These are phyloP conservation scores for Lycaon pictus DNA, from an alignment of 2,113 vertebrate species.

Conservation along the genomic window DNA sequence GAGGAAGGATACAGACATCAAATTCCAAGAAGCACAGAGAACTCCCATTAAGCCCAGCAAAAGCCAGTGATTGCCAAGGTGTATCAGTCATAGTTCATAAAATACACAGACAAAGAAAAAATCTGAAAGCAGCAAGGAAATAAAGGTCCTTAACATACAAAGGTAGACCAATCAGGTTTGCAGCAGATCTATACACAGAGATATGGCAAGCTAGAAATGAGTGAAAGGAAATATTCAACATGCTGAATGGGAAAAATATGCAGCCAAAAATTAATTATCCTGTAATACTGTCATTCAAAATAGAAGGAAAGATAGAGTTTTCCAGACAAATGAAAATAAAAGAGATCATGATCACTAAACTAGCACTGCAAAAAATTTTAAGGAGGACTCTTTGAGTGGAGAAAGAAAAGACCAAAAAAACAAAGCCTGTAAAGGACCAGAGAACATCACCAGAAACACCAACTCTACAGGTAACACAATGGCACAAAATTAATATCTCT, in stretches of 20 bases:
- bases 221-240: background rate
- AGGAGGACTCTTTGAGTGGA: background rate
- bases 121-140: background rate
- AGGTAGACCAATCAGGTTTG: background rate
- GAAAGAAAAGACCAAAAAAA: background rate
- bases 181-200: background rate
- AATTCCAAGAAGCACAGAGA: background rate
- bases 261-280: background rate
- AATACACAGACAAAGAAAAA: background rate
- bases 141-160: background rate
- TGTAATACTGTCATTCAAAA: background rate
- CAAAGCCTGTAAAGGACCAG: background rate
- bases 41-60: background rate
- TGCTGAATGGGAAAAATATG: background rate
- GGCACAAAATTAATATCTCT: no score
- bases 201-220: background rate
- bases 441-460: background rate
- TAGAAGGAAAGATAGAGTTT: background rate
- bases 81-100: background rate
- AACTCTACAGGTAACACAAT: no score
- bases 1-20: background rate
- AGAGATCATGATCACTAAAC: background rate
- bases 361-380: background rate
- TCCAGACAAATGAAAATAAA: background rate
- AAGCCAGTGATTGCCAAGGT: background rate